Percentiles rank a stretch among this genome's conserved stretches.
Conservation (phyloP, 2,888 invertebrate genomes). For the Lycia hirtaria region DNA sequence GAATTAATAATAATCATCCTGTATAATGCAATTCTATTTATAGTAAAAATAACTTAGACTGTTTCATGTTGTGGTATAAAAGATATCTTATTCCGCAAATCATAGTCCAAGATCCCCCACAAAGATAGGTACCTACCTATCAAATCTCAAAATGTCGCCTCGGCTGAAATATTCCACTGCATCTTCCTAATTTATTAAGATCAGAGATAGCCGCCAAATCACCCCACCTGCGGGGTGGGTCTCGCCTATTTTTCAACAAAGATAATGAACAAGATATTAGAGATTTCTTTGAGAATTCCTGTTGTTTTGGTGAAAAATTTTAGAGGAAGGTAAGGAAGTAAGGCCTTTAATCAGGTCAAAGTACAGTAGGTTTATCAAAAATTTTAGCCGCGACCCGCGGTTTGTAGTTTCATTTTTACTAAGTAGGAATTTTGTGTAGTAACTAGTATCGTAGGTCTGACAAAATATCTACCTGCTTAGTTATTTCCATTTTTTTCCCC, state of each 20-base stretch:
- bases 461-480: too few relatives aligned
- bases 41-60: not conserved
- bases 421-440: too few relatives aligned
- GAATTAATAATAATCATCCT: too few relatives aligned
- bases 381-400: not conserved
- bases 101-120: conserved; percentile 49
- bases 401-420: not conserved
- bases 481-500: too few relatives aligned
- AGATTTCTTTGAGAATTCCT: conserved; percentile 25
- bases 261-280: conserved; percentile 32
- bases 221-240: conserved; percentile 35
- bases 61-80: not conserved
- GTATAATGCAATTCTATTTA: too few relatives aligned
- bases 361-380: conserved; percentile 1
- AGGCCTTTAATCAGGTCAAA: conserved; percentile 18
- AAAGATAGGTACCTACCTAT: conserved; percentile 52
- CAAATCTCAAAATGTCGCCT: conserved; percentile 51
- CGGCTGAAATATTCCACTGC: conserved; percentile 36
- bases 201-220: conserved; percentile 37
- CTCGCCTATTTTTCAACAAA: conserved; percentile 35
- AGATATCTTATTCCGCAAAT: too few relatives aligned
- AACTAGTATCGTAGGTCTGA: too few relatives aligned
- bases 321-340: too few relatives aligned
- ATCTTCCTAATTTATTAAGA: conserved; percentile 49
- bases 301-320: conserved; percentile 17